These are phyloP conservation scores for Drosophila ohnishii DNA, from an alignment of 1,140 invertebrate genomes.

Conservation along the genomic window DNA sequence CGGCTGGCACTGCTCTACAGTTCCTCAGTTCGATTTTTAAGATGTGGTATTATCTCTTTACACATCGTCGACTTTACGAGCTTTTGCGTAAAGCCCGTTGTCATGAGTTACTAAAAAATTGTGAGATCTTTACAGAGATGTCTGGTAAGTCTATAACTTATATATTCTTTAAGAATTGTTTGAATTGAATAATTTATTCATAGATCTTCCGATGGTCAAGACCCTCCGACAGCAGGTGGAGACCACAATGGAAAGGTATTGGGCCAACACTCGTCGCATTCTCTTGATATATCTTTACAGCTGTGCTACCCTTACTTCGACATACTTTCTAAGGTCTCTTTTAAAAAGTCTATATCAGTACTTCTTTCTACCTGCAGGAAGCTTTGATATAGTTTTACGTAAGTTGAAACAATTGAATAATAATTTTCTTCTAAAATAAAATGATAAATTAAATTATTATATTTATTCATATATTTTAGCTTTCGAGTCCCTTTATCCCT, in stretches of 20 bases:
- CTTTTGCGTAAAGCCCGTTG: constrained; percentile 47
- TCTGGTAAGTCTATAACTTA: constrained; percentile 21
- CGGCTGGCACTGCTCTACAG: constrained; percentile 61
- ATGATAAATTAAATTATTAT: background rate
- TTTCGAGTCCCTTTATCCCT: constrained; percentile 62
- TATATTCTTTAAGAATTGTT: no score
- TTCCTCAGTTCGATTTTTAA: constrained; percentile 63
- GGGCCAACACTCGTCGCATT: constrained; percentile 63
- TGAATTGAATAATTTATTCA: background rate
- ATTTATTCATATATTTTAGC: constrained; percentile 28
- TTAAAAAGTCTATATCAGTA: constrained; percentile 49
- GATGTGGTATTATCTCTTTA: constrained; percentile 65
- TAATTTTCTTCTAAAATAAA: no score
- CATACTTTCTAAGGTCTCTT: constrained; percentile 63
- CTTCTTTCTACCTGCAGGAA: constrained; percentile 17
- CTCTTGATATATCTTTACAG: constrained; percentile 57
- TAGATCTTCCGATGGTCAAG: constrained; percentile 54
- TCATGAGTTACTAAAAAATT: constrained; percentile 61
- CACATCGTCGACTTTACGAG: constrained; percentile 49
- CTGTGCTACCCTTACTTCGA: constrained; percentile 48
- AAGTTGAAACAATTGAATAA: constrained; percentile 20
- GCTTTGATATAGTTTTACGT: constrained; percentile 60
- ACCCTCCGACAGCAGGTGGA: constrained; percentile 46
- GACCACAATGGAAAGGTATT: constrained; percentile 50
- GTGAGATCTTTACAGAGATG: constrained; percentile 63